Evolutionary conservation across 2,888 invertebrate species (phyloP).

Genomic region (Dolomedes plantarius): DNA sequence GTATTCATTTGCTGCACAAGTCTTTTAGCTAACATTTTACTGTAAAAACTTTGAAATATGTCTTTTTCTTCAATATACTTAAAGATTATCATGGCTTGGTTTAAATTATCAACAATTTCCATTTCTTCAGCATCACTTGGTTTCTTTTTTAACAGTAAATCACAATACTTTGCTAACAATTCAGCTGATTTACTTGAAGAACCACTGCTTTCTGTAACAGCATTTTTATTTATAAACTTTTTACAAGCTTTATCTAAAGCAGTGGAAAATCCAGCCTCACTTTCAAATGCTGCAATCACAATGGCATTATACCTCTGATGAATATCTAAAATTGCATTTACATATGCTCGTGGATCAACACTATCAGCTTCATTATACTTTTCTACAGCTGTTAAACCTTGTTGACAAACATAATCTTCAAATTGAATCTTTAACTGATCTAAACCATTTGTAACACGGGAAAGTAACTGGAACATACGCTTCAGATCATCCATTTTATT

Average conservation of each 20-base stretch:
- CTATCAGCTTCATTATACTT: conserved; percentile 93
- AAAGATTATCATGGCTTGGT: conserved; percentile 99
- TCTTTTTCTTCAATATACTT: conserved; percentile 99
- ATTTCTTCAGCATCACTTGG: conserved; percentile 99
- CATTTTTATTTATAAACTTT: conserved; percentile 96
- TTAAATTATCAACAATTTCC: conserved; percentile 96
- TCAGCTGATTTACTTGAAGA: conserved; percentile 91
- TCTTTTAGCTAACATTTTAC: conserved; percentile 98
- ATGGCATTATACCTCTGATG: conserved; percentile 97
- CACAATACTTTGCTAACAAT: conserved; percentile 97
- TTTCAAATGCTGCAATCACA: conserved; percentile 94
- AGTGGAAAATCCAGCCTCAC: conserved; percentile 85
- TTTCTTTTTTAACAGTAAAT: conserved; percentile 95
- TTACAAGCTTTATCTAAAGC: conserved; percentile 85
- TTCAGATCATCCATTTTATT: conserved; percentile 96
- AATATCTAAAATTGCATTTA: conserved; percentile 95
- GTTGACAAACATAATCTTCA: conserved; percentile 93
- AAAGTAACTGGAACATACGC: conserved; percentile 94
- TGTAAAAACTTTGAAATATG: conserved; percentile 99
- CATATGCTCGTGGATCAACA: conserved; percentile 96
- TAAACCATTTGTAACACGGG: conserved; percentile 92
- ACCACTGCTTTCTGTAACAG: conserved; percentile 92
- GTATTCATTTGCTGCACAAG: conserved; percentile 84
- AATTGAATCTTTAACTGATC: conserved; percentile 91
- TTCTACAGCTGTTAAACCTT: conserved; percentile 93